phyloP scores from a whole-genome alignment of 2,888 invertebrate genomes.

The Chironomus tentans region DNA sequence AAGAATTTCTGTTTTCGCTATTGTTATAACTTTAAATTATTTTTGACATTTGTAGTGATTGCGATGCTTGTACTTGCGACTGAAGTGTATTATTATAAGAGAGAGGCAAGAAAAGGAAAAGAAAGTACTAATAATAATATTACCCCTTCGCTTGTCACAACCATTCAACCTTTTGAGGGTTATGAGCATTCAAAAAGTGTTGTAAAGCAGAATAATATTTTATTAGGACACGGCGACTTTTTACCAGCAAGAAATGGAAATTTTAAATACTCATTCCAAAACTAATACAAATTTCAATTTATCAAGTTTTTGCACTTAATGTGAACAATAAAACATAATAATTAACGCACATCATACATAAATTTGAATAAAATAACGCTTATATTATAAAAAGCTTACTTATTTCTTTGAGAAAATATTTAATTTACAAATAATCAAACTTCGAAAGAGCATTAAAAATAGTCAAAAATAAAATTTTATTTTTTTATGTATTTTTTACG shows the following conservation, averaged over 20 bases:
- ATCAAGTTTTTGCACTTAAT: too few species aligned
- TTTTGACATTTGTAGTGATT: constrained; percentile 40
- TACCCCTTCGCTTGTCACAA: background rate
- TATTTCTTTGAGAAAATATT: too few species aligned
- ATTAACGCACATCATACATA: too few species aligned
- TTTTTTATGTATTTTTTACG: too few species aligned
- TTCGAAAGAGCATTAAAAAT: too few species aligned
- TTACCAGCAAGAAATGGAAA: background rate
- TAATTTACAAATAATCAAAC: too few species aligned
- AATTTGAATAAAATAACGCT: too few species aligned
- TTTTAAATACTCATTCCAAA: background rate
- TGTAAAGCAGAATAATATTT: background rate
- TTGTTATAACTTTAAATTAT: background rate
- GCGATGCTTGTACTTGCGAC: constrained; percentile 76
- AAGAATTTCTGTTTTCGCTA: background rate
- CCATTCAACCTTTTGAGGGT: background rate
- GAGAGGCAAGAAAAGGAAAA: constrained; percentile 43
- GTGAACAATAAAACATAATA: too few species aligned
- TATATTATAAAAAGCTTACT: too few species aligned
- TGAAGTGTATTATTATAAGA: constrained; percentile 70
- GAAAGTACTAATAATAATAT: background rate
- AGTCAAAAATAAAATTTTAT: too few species aligned
- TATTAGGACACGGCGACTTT: constrained; percentile 4
- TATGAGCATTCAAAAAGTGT: background rate
- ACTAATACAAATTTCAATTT: background rate